These are phyloP conservation scores for Amniataba percoides DNA, from an alignment of 2,797 vertebrate species.

Conservation along the genomic window DNA sequence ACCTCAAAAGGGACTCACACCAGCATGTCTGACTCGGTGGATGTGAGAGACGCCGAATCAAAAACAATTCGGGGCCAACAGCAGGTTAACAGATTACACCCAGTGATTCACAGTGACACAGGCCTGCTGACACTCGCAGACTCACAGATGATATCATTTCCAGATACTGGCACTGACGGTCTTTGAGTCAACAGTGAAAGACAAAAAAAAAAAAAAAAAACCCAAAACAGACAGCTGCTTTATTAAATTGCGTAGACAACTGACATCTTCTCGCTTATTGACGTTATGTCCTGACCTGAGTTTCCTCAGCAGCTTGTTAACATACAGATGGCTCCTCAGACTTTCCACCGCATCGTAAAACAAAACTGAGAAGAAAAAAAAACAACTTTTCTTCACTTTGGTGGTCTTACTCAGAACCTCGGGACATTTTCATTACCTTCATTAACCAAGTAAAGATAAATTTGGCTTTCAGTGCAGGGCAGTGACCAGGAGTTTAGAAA, in stretches of 20 bases:
- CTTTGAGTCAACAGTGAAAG: constrained; percentile 24
- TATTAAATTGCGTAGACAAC: constrained; percentile 22
- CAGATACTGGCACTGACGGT: constrained; percentile 55
- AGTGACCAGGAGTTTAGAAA: not conserved
- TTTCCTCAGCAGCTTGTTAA: constrained; percentile 22
- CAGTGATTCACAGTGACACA: constrained; percentile 43
- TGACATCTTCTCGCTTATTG: constrained; percentile 42
- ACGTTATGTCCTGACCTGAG: constrained; percentile 1
- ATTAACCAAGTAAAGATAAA: not conserved
- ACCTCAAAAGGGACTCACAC: not conserved
- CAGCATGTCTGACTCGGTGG: not conserved
- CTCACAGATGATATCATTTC: constrained; percentile 51
- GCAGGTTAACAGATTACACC: not conserved
- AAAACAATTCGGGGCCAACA: not conserved
- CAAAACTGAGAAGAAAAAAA: not conserved
- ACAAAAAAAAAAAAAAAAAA: too few species aligned
- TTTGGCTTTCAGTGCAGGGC: not conserved
- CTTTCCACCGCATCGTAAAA: constrained; percentile 16
- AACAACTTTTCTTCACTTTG: not conserved
- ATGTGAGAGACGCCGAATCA: not conserved
- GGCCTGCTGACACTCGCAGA: constrained; percentile 31
- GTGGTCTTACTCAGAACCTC: too few species aligned
- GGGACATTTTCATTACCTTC: too few species aligned
- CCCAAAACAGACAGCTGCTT: constrained; percentile 65
- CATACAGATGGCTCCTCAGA: constrained; percentile 15